Evolutionary conservation across 2,888 invertebrate species (phyloP).

Genomic region (Latheticus oryzae): DNA sequence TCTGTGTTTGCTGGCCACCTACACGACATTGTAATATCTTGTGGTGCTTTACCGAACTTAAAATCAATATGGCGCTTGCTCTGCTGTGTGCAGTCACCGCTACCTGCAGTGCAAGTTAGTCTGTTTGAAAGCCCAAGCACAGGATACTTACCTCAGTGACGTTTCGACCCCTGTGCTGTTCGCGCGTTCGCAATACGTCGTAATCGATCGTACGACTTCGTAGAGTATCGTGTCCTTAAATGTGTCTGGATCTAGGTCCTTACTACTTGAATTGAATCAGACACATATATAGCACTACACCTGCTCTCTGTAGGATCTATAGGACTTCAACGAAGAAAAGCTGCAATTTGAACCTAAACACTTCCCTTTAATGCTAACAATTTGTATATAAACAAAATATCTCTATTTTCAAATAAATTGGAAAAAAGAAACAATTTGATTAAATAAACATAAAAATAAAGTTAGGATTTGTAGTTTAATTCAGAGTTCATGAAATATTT

Average conservation of each 20-base stretch:
- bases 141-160: constrained; percentile 61
- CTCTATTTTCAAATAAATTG: too few relatives aligned
- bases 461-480: too few relatives aligned
- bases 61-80: constrained; percentile 67
- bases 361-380: too few relatives aligned
- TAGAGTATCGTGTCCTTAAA: constrained; percentile 55
- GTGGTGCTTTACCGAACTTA: constrained; percentile 55
- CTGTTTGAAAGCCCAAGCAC: constrained; percentile 49
- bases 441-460: too few relatives aligned
- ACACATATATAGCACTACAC: constrained; percentile 38
- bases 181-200: constrained; percentile 61
- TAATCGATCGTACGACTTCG: constrained; percentile 60
- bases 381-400: too few relatives aligned
- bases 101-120: constrained; percentile 60
- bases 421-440: too few relatives aligned
- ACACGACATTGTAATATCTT: constrained; percentile 50
- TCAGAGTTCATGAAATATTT: too few relatives aligned
- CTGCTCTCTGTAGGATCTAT: too few relatives aligned
- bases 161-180: constrained; percentile 61
- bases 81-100: constrained; percentile 61
- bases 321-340: too few relatives aligned
- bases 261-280: constrained; percentile 47
- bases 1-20: constrained; percentile 52
- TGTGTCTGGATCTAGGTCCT: constrained; percentile 55
- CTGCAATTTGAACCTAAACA: too few relatives aligned